A percentile compares a stretch with the other conserved stretches of the same genome.
These are phyloP conservation scores for Drosophila orosa DNA, from an alignment of 1,140 invertebrate genomes.

Conservation along the genomic window DNA sequence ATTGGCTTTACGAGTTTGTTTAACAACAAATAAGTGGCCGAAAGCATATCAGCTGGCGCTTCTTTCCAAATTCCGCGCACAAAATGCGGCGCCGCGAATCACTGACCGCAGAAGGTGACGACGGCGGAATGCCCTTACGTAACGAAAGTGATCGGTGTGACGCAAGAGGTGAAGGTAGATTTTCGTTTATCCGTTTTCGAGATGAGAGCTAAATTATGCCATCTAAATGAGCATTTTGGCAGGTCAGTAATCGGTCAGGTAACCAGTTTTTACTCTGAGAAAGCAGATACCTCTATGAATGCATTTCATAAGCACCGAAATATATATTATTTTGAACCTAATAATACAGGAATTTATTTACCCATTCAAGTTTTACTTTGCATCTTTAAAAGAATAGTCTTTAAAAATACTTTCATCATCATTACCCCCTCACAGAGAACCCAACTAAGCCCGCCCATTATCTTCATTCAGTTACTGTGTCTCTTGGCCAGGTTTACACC, in stretches of 20 bases:
- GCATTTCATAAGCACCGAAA: too few relatives aligned
- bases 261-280: not conserved
- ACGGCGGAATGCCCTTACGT: conserved; percentile 29
- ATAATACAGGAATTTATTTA: too few relatives aligned
- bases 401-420: too few relatives aligned
- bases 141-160: conserved; percentile 27
- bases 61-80: conserved; percentile 44
- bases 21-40: conserved; percentile 31
- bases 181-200: not conserved
- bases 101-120: conserved; percentile 29
- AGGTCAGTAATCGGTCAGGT: not conserved
- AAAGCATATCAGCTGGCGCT: conserved; percentile 28
- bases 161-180: conserved; percentile 27
- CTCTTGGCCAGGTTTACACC: not conserved
- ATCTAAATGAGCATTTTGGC: not conserved
- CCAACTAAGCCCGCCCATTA: not conserved
- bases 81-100: conserved; percentile 12
- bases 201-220: conserved; percentile 7
- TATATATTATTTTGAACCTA: not conserved
- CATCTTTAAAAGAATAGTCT: too few relatives aligned
- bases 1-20: conserved; percentile 49
- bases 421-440: not conserved
- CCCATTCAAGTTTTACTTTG: too few relatives aligned
- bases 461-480: not conserved
- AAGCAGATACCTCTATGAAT: too few relatives aligned